Base-by-base conservation (phyloP, 1,140 invertebrate genomes). In the Oppia nitens region DNA sequence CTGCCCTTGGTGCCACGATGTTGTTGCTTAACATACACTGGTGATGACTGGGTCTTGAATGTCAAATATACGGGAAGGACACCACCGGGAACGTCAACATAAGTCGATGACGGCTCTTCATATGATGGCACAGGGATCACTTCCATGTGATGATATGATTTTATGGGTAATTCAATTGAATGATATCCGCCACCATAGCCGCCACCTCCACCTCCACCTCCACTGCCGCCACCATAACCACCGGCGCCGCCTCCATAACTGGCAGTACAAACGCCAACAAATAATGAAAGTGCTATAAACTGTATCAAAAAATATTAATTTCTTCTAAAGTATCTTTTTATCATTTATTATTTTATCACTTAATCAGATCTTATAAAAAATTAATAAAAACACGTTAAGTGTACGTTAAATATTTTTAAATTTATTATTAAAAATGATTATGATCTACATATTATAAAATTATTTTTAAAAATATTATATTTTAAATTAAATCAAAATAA, bases 21-120 rank as follows among this genome's bases (percentile, higher is more conserved):
- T 27, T 59, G 57, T 48, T 59, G 57, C 24, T 59, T 59, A 1
- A 59, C 57, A 32, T 59, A 59, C 1, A 59, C 57, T 61, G 57
- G 57, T 14, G 14, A 20, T 28, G 57, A 59, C 24, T 59, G 57
- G 17, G 57, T 57, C 29, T 59, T 51, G 24, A 59, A 59, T 14
- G 56, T 59, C 2, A 59, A 57, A 23, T 59, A 59, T n/a, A 59
- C 57, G n/a, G 57, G 57, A 12, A 25, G 2, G 2, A 59, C 25
- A 17, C 57, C 57, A 48, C 28, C 23, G 14, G 57, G 57, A 2
- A 59, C 57, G 40, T 59, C 57, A 11, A 59, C 26, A 32, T 59
- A 59, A 17, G 57, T 59, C 4, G 57, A 53, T 20, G 12, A 17
- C 9, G 57, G 11, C 32, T 59, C 56, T 29, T 25, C 9, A 14